Base-by-base conservation (phyloP, 2,113 vertebrate species). In the Atherinomorus stipes region DNA sequence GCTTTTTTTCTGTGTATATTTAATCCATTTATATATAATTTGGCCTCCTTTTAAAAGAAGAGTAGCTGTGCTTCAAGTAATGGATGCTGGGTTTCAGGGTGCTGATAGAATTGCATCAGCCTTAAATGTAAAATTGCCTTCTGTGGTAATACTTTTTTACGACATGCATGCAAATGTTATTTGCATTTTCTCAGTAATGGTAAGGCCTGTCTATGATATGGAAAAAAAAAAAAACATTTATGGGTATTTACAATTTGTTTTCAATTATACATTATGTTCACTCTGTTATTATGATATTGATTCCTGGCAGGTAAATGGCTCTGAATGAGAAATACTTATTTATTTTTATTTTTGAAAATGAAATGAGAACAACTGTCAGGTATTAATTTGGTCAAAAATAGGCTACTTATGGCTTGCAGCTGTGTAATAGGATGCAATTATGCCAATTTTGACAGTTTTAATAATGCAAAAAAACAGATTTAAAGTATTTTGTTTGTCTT, bases 211-310 rank as follows among this genome's bases (percentile, higher is more conserved):
- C 83, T 83, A 78, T 84, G 68, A 45, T 19, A 45, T 45, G 18
- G 18, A 12, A 91, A 91, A 77, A 82, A 79, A 91, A 93, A 78
- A 89, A 90, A 80, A 44, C 74, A 86, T 90, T 89, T 82, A 90
- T 85, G 60, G 49, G 61, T 84, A 78, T 89, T 92, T 90, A 86
- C 77, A 83, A 79, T 92, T 90, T 87, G 85, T 90, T 90, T 89
- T 89, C 75, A 69, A 68, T 85, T 76, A 63, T 90, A 71, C 88
- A 90, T 91, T 92, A 91, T 74, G 56, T 76, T 81, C 65, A 74
- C 84, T 83, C 81, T 84, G 83, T 91, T 90, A 91, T 88, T 81
- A 80, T 74, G n/a, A 49, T 94, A 94, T 93, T 86, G 94, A 94
- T 94, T 89, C 19, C 45, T 53, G 75, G 72, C 77, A 85, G 88